Evolutionary conservation across 2,888 invertebrate species (phyloP), one percentile per base, ranked within the genome.

Genomic region (Pseudoips prasinana): DNA sequence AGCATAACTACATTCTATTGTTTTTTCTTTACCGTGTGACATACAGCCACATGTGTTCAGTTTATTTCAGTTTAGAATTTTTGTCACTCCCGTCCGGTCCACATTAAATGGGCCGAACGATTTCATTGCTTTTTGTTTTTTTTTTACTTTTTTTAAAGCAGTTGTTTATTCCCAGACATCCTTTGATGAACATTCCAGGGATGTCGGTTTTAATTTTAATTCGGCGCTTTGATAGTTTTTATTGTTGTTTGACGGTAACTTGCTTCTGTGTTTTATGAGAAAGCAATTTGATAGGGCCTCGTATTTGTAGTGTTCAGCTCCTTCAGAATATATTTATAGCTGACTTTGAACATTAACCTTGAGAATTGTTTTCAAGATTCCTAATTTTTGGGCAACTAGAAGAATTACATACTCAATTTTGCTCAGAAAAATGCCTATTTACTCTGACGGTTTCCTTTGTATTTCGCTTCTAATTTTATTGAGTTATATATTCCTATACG

Each of bases 71-170:
- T 76, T 66, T 69, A 58, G 48, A 79, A 86, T 81, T 87, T 86
- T 88, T 86, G 88, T 87, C 80, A 80, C 78, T 76, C 78, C 75
- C 87, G 88, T 88, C 88, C 88, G 87, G 88, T 85, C 69, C 75
- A 73, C 69, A 69, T 78, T 86, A 87, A 88, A 88, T 88, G 88
- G 84, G 75, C 88, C 88, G 88, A 69, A 73, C 77, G 67, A 83
- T 82, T 84, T 80, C 73, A 77, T 74, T 67, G 74, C 73, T 67
- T 74, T 73, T 74, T 66, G 51, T 73, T 65, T 63, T 67, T 73
- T 67, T 70, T 59, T 65, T 53, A n/a, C 66, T 67, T 65, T 58
- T 49, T 49, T 47, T 43, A 47, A 44, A 46, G 23, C 53, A 53
- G 60, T 68, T 58, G 59, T 67, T 72, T 78, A 76, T 76, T 78